Conservation (phyloP, 1,140 invertebrate species). For the Zaprionus capensis region DNA sequence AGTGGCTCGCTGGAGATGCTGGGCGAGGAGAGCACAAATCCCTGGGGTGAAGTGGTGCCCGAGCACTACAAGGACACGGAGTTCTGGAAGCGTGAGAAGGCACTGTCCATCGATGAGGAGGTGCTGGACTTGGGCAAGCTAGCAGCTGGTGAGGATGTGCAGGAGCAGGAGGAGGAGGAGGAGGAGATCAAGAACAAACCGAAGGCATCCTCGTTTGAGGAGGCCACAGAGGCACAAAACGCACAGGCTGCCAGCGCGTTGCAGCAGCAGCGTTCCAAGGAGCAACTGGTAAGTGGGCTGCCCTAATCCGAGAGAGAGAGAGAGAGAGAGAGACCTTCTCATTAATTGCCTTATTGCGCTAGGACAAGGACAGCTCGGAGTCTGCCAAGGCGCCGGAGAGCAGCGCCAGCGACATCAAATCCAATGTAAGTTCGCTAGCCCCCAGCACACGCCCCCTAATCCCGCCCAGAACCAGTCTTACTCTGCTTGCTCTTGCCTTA, state of each 20-base stretch:
- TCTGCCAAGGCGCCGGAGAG: slow-evolving; percentile 38
- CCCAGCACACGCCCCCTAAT: not conserved
- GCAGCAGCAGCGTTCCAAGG: slow-evolving; percentile 55
- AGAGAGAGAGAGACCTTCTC: not conserved
- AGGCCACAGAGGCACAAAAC: slow-evolving; percentile 73
- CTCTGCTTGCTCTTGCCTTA: slow-evolving; percentile 35
- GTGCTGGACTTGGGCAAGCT: slow-evolving; percentile 58
- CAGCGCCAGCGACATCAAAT: slow-evolving; percentile 65
- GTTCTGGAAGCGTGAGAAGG: slow-evolving; percentile 82
- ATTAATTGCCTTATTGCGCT: slow-evolving; percentile 9
- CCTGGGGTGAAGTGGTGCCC: slow-evolving; percentile 77
- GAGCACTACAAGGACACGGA: slow-evolving; percentile 83
- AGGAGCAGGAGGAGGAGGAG: not conserved
- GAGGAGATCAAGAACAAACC: slow-evolving; percentile 55
- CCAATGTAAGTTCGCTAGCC: slow-evolving; percentile 64
- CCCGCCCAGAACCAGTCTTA: not conserved
- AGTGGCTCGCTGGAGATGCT: slow-evolving; percentile 71
- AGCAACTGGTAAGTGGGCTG: slow-evolving; percentile 56
- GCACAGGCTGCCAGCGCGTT: slow-evolving; percentile 61
- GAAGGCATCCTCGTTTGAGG: slow-evolving; percentile 72
- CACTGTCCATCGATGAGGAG: slow-evolving; percentile 80
- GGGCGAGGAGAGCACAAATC: slow-evolving; percentile 74
- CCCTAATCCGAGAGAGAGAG: not conserved
- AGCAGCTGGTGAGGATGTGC: slow-evolving; percentile 48
- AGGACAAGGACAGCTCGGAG: slow-evolving; percentile 53